Evolutionary conservation across 53 echinoderm and acorn worm species (phyloP).

Genomic region (Echinometra lucunter): DNA sequence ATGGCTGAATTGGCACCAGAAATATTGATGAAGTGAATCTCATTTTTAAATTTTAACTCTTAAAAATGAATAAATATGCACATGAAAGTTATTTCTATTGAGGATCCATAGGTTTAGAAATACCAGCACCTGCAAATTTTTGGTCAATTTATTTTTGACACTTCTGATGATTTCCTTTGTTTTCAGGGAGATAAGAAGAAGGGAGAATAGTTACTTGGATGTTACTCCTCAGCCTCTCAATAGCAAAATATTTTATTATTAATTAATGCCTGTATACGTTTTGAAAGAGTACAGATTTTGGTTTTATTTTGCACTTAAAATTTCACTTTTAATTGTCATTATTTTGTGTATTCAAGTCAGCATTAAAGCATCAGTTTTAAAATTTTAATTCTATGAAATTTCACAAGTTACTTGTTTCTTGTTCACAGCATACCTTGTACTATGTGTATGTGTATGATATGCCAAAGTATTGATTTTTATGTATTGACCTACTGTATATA

Average conservation of each 20-base stretch:
- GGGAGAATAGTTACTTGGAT: background rate
- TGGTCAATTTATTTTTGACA: background rate
- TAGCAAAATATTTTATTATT: background rate
- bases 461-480: constrained; percentile 68
- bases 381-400: too few species aligned
- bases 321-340: background rate
- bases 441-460: constrained; percentile 56
- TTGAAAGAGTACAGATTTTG: background rate
- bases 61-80: too few species aligned
- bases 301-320: background rate
- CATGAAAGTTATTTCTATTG: too few species aligned
- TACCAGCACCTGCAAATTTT: background rate
- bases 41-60: too few species aligned
- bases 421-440: background rate
- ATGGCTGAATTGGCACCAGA: too few species aligned
- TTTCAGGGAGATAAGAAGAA: background rate
- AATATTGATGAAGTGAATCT: too few species aligned
- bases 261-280: background rate
- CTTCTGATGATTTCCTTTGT: background rate
- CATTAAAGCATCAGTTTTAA: background rate
- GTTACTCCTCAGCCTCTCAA: background rate
- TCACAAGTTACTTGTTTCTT: background rate
- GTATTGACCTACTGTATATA: constrained; percentile 57
- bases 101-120: too few species aligned
- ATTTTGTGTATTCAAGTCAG: constrained; percentile 19